Evolutionary conservation across 2,888 invertebrate genomes (phyloP).

Genomic region (Priocnemis perturbator): DNA sequence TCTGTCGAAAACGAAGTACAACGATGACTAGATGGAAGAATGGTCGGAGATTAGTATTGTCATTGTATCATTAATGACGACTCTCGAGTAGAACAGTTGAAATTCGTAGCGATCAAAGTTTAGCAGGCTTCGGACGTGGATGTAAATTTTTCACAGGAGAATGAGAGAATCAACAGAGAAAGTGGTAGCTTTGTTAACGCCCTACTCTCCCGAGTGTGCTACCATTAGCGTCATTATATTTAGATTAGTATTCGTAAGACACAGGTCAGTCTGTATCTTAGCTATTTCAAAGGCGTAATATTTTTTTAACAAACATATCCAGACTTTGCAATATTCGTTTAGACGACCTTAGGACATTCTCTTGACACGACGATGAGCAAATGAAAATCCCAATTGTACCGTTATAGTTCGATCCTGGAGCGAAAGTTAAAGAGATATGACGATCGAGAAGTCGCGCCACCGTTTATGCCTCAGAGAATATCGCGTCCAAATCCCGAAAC

Average conservation of each 20-base stretch:
- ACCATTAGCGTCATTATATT: slow-evolving; percentile 5
- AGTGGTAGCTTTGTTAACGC: slow-evolving; percentile 7
- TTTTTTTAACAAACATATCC: slow-evolving; percentile 57
- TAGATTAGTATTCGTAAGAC: slow-evolving; percentile 2
- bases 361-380: slow-evolving; percentile 5
- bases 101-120: slow-evolving; percentile 13
- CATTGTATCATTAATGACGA: background rate
- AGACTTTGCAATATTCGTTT: slow-evolving; percentile 14
- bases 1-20: slow-evolving; percentile 18
- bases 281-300: slow-evolving; percentile 50
- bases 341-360: too few species aligned
- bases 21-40: slow-evolving; percentile 20
- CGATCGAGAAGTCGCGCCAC: too few species aligned
- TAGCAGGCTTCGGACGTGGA: too few species aligned
- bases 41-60: background rate
- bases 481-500: background rate
- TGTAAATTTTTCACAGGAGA: too few species aligned
- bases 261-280: slow-evolving; percentile 40
- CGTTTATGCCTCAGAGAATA: too few species aligned
- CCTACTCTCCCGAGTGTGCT: background rate
- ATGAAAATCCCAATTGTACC: too few species aligned
- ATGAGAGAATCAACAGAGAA: background rate
- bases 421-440: too few species aligned
- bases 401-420: background rate
- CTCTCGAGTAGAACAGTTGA: background rate